Percentiles rank a stretch among this genome's conserved stretches.
Conservation (phyloP, 2,888 invertebrate species). For the Sipha maydis region DNA sequence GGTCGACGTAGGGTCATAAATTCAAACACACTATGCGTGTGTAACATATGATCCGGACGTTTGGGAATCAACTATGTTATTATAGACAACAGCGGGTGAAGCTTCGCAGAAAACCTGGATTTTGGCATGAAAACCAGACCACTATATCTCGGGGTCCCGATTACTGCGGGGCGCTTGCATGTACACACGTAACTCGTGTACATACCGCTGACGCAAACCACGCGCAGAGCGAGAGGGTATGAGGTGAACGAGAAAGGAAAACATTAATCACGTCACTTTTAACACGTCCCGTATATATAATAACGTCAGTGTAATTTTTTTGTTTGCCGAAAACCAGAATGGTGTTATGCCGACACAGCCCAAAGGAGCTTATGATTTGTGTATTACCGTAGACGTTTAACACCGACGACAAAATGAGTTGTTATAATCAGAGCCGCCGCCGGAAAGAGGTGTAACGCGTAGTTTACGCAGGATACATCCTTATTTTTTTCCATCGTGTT, state of each 20-base stretch:
- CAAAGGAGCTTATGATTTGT: constrained; percentile 54
- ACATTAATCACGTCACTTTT: constrained; percentile 59
- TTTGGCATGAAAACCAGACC: constrained; percentile 61
- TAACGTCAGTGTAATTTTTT: constrained; percentile 46
- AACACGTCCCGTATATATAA: constrained; percentile 49
- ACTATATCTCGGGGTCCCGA: constrained; percentile 27
- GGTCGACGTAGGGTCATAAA: background rate
- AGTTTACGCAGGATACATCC: background rate
- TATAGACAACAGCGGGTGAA: background rate
- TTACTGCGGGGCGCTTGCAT: background rate
- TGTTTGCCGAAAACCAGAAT: constrained; percentile 57
- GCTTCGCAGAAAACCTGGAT: constrained; percentile 37
- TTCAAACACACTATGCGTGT: constrained; percentile 18
- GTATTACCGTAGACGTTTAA: constrained; percentile 35
- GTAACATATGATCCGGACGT: constrained; percentile 33
- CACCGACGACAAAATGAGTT: constrained; percentile 60
- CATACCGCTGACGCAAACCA: background rate
- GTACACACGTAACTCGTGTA: background rate
- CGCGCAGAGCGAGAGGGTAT: background rate
- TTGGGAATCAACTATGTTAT: constrained; percentile 41
- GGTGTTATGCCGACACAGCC: constrained; percentile 46
- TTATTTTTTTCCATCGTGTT: background rate
- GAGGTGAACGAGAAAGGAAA: constrained; percentile 38
- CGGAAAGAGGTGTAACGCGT: constrained; percentile 52
- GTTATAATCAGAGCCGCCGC: constrained; percentile 50